Base-by-base conservation (phyloP, 2,888 invertebrate genomes). In the Synanthedon vespiformis region DNA sequence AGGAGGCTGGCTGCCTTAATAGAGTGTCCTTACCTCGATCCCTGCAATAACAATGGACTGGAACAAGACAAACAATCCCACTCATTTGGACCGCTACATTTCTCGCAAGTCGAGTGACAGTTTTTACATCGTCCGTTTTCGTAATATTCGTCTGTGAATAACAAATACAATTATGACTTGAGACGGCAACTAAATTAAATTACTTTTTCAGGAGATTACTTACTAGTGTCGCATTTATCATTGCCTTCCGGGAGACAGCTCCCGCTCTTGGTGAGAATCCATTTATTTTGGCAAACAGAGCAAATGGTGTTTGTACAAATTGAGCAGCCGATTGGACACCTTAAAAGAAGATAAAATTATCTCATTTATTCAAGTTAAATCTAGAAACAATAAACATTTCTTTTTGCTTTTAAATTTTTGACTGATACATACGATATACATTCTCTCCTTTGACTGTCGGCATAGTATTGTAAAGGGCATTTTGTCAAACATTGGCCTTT, bases 61-160 rank as follows among this genome's bases (percentile, higher is more conserved):
- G 91, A 89, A 72, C 95, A 95, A 63, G 93, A 91, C 61, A 94
- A 88, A 85, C 95, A 95, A 62, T 92, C 91, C 72, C 91, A 90
- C 70, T 93, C 92, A 59, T 92, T 91, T 22, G 93, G 90, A 16
- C 95, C 95, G 66, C 92, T 92, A 83, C 96, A 96, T 61, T 92
- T 92, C 69, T 93, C 93, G 72, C 96, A 96, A 51, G 94, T 93
- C 49, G 92, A 91, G 77, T 95, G 95, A 73, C 96, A 96, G 53
- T 92, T 90, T 74, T 92, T 92, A 81, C 96, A 96, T 54, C 91
- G 90, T 54, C 91, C 92, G 59, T 90, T 90, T 65, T 93, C 93
- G 64, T 89, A 91, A 79, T 93, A 95, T 79, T 94, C 93, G 64
- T 89, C 93, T 93, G 80, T 54, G 82, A 84, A 68, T 63, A 73